phyloP scores from a whole-genome alignment of 2,797 vertebrate species.

The Podarcis lilfordi region DNA sequence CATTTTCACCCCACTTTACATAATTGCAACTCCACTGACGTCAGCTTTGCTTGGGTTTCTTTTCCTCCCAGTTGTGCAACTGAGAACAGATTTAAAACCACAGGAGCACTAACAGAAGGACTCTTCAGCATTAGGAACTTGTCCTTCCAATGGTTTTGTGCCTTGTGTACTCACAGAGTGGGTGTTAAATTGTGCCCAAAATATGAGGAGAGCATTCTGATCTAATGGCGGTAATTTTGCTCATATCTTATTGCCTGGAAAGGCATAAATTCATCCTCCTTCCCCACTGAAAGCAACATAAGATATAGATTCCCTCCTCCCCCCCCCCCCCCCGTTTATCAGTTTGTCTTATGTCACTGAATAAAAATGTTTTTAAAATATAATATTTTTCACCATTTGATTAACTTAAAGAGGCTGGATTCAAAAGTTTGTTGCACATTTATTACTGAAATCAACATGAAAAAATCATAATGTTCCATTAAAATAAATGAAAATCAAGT shows the following conservation, averaged over 20 bases:
- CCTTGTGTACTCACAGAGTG: conserved; percentile 2
- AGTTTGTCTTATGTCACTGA: neutral
- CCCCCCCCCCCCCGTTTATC: too few species aligned
- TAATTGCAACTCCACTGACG: conserved; percentile 4
- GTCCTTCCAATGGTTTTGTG: conserved; percentile 2
- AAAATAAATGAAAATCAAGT: neutral
- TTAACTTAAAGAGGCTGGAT: neutral
- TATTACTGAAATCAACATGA: neutral
- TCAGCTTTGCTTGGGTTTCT: neutral
- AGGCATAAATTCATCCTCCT: neutral
- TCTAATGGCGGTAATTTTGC: conserved; percentile 10
- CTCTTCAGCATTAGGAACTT: neutral
- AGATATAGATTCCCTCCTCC: neutral
- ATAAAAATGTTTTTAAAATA: neutral
- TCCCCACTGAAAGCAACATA: neutral
- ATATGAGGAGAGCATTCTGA: conserved; percentile 31
- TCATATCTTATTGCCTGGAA: neutral
- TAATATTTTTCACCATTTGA: neutral
- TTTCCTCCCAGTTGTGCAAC: neutral
- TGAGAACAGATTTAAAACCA: conserved; percentile 16
- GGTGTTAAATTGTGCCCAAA: conserved; percentile 2
- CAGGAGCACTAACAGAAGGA: conserved; percentile 10
- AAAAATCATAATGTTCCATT: neutral
- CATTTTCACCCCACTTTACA: neutral
- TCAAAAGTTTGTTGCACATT: neutral